Percentiles rank a stretch among this genome's conserved stretches.
Evolutionary conservation across 2,888 invertebrate genomes (phyloP).

Genomic region (Elegia similella): DNA sequence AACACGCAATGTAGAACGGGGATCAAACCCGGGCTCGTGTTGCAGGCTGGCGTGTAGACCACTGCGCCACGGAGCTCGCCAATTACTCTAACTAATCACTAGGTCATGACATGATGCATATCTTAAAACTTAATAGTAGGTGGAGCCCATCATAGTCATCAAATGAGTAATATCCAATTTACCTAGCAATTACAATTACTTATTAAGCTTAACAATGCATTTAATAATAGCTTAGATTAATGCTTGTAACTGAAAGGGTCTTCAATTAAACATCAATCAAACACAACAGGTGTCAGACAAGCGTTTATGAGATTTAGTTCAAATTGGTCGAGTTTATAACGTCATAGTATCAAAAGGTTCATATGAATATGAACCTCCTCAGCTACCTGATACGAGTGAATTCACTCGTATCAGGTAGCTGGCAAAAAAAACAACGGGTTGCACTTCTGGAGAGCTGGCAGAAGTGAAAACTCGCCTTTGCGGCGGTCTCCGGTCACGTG

Average conservation of each 20-base stretch:
- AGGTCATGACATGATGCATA: background rate
- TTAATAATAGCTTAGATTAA: background rate
- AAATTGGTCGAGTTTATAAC: background rate
- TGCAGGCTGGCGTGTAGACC: too few species aligned
- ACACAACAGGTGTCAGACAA: background rate
- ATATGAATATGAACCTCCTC: too few species aligned
- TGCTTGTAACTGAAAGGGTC: background rate
- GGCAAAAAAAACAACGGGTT: too few species aligned
- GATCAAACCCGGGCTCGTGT: too few species aligned
- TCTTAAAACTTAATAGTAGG: background rate
- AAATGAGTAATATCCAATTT: background rate
- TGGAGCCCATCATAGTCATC: background rate
- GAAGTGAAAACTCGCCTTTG: too few species aligned
- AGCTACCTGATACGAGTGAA: too few species aligned
- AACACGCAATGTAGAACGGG: too few species aligned
- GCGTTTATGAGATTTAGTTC: background rate
- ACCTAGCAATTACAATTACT: conserved; percentile 4
- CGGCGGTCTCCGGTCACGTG: too few species aligned
- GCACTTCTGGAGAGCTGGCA: too few species aligned
- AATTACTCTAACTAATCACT: too few species aligned
- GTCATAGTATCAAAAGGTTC: background rate
- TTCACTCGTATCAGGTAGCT: too few species aligned
- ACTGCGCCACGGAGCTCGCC: too few species aligned
- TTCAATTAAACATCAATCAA: conserved; percentile 8
- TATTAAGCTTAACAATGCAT: background rate